Evolutionary conservation across 2,797 vertebrate genomes (phyloP).

Genomic region (Tenualosa ilisha): DNA sequence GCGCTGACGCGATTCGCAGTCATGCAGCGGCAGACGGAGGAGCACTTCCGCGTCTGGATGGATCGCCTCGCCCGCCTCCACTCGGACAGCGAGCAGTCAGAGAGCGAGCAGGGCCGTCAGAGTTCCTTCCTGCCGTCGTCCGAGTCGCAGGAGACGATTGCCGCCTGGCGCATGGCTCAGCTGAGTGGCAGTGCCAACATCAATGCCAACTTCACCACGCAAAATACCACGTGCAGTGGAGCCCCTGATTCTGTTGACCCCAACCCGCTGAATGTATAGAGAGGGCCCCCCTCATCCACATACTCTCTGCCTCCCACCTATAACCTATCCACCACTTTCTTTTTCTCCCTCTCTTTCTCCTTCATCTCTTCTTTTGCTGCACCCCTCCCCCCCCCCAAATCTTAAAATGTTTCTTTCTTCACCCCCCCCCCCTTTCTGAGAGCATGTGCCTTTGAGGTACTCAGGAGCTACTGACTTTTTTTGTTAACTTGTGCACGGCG

Average conservation of each 20-base stretch:
- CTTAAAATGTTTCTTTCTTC: neutral
- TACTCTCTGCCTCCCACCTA: neutral
- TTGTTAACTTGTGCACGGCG: slow-evolving; percentile 25
- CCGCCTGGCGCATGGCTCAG: slow-evolving; percentile 76
- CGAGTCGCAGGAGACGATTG: slow-evolving; percentile 81
- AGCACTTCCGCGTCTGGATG: slow-evolving; percentile 92
- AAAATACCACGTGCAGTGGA: slow-evolving; percentile 80
- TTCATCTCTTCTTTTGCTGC: neutral
- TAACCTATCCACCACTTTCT: neutral
- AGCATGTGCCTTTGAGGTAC: slow-evolving; percentile 24
- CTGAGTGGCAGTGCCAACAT: slow-evolving; percentile 74
- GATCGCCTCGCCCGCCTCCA: slow-evolving; percentile 88
- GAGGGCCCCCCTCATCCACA: slow-evolving; percentile 1
- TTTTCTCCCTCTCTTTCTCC: neutral
- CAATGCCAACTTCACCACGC: slow-evolving; percentile 64
- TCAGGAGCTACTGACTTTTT: neutral
- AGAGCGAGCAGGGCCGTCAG: slow-evolving; percentile 77
- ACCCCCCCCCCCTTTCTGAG: neutral
- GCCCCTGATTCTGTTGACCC: slow-evolving; percentile 79
- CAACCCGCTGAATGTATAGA: slow-evolving; percentile 79
- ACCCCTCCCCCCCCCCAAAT: neutral
- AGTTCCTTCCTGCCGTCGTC: slow-evolving; percentile 80
- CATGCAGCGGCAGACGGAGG: slow-evolving; percentile 94
- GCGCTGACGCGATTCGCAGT: slow-evolving; percentile 91
- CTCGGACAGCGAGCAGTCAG: slow-evolving; percentile 79